Conservation (phyloP, 2,797 vertebrate genomes). For the Typhlichthys subterraneus region DNA sequence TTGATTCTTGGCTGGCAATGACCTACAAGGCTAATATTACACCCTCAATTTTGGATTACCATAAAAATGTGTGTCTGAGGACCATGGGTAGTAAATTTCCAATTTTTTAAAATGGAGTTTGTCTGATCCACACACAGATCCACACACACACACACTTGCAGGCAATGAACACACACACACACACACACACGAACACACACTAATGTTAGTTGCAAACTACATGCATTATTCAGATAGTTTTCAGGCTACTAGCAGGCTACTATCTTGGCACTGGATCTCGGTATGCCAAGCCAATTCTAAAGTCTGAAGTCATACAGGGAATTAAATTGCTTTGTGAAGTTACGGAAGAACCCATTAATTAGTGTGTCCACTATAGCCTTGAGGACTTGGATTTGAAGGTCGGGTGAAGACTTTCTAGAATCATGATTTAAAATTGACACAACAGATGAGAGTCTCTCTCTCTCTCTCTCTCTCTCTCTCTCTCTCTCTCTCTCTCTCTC, state of each 20-base stretch:
- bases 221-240: conserved; percentile 36
- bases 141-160: background rate
- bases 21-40: conserved; percentile 4
- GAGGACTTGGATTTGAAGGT: conserved; percentile 62
- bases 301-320: conserved; percentile 44
- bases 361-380: conserved; percentile 40
- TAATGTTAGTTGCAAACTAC: conserved; percentile 28
- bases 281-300: conserved; percentile 28
- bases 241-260: conserved; percentile 21
- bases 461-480: conserved; percentile 1
- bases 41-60: conserved; percentile 11
- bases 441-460: conserved; percentile 33
- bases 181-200: conserved; percentile 8
- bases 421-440: conserved; percentile 47
- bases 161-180: background rate
- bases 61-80: conserved; percentile 21
- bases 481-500: background rate
- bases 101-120: background rate
- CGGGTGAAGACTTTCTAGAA: conserved; percentile 41
- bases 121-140: conserved; percentile 14
- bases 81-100: background rate
- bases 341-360: conserved; percentile 53
- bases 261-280: conserved; percentile 37
- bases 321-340: conserved; percentile 55
- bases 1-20: conserved; percentile 22